These are phyloP conservation scores for Leptopilina clavipes DNA, from an alignment of 1,140 invertebrate species.

Conservation along the genomic window DNA sequence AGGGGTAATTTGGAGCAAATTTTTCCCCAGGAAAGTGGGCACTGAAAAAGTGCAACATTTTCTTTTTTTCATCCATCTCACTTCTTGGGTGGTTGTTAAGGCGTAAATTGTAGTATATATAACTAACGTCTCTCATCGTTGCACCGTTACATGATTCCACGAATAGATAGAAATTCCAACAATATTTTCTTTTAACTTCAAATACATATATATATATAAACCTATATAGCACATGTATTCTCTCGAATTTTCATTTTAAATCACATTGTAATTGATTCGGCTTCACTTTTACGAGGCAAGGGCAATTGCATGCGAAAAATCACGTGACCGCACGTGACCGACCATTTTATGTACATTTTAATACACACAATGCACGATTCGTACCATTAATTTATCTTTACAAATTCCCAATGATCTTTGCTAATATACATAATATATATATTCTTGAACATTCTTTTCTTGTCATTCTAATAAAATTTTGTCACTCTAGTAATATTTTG, in stretches of 20 bases:
- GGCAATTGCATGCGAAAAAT: constrained; percentile 55
- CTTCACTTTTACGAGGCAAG: constrained; percentile 70
- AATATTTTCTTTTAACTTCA: neutral
- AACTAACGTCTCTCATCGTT: neutral
- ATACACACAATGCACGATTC: neutral
- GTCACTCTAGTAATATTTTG: no score
- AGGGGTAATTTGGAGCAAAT: no score
- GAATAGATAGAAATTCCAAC: constrained; percentile 26
- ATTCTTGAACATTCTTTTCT: no score
- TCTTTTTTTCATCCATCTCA: neutral
- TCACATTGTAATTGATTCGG: constrained; percentile 45
- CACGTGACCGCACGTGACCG: constrained; percentile 19
- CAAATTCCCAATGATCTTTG: no score
- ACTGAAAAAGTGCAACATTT: neutral
- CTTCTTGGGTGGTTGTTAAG: constrained; percentile 8
- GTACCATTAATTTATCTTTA: constrained; percentile 41
- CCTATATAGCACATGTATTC: neutral
- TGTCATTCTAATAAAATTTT: no score
- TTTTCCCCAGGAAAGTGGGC: no score
- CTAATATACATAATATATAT: no score
- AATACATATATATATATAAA: no score
- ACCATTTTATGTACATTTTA: constrained; percentile 4
- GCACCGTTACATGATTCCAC: constrained; percentile 21
- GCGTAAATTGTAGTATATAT: neutral
- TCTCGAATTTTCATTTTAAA: neutral